Percentiles rank a stretch among this genome's conserved stretches.
Conservation (phyloP, 2,888 invertebrate genomes). For the Acanthococcus lagerstroemiae region DNA sequence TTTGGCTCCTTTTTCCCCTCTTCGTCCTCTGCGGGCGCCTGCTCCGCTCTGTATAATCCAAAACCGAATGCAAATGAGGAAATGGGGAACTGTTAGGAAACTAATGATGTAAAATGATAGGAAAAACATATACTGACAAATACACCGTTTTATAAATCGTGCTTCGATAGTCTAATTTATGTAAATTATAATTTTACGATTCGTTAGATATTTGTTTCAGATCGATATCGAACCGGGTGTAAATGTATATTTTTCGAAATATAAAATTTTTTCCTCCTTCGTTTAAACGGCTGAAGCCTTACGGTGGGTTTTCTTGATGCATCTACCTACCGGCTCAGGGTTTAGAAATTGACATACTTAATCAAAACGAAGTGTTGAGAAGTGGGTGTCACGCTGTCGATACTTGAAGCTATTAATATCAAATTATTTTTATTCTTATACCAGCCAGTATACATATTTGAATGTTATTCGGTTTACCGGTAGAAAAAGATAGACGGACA, state of each 20-base stretch:
- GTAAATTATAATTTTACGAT: slow-evolving; percentile 30
- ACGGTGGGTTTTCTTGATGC: too few species aligned
- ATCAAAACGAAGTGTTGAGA: too few species aligned
- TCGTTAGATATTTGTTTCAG: slow-evolving; percentile 21
- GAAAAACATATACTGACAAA: background rate
- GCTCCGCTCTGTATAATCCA: background rate
- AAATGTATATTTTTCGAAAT: background rate
- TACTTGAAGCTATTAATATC: too few species aligned
- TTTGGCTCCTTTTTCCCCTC: slow-evolving; percentile 1
- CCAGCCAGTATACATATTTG: too few species aligned
- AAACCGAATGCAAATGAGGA: slow-evolving; percentile 26
- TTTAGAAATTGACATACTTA: too few species aligned
- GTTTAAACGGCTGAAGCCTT: too few species aligned
- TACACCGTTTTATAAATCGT: background rate
- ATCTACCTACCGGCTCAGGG: too few species aligned
- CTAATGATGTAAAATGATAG: slow-evolving; percentile 2
- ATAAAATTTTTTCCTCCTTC: background rate
- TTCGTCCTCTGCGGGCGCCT: background rate
- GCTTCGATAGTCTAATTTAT: slow-evolving; percentile 22
- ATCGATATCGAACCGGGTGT: slow-evolving; percentile 5
- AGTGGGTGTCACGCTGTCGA: too few species aligned
- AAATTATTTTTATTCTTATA: too few species aligned
- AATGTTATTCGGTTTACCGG: too few species aligned
- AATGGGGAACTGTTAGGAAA: background rate
- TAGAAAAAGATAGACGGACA: too few species aligned